Base-by-base conservation (phyloP, 2,797 vertebrate genomes). In the Antrozous pallidus region DNA sequence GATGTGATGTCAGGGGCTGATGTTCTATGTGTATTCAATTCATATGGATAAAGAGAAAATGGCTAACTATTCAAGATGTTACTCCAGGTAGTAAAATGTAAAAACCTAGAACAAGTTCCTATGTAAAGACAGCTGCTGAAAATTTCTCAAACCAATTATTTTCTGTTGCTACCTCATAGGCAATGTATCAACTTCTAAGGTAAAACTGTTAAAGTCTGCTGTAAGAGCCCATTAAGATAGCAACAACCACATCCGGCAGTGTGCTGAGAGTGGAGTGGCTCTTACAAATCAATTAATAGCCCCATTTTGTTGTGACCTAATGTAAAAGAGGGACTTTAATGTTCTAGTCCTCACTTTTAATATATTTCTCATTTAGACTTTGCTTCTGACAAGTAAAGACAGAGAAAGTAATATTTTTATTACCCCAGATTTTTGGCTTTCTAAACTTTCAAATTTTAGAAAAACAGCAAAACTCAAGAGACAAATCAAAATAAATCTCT, bases 391-490 rank as follows among this genome's bases (percentile, higher is more conserved):
- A 90, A 94, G 70, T 40, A 22, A 88, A 92, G 63, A 79, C 2
- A 94, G 67, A 74, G 28, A 40, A 92, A 91, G 17, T 47, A 49
- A 28, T 61, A 71, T 81, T 90, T 95, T 74, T 51, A 69, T 79
- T 83, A 85, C 18, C 79, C 24, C 28, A 42, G 58, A 86, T 74
- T 91, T 91, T 79, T 92, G 33, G 77, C 73, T 90, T 93, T 74
- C 61, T 79, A 87, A 80, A 94, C 20, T n/a, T 93, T 86, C 45
- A 85, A 67, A 90, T 77, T 91, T 93, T 91, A 91, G 45, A 80
- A 93, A 93, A 96, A 74, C 8, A 79, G 51, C 28, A 80, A 90
- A 94, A 96, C 26, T 95, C 63, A 73, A 93, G 40, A 91, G 61
- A 91, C n/a, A 74, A 13, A 88, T 58, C 26, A 45, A 86, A 42